Conservation (phyloP, 2,888 invertebrate species). For the Tholera decimalis region DNA sequence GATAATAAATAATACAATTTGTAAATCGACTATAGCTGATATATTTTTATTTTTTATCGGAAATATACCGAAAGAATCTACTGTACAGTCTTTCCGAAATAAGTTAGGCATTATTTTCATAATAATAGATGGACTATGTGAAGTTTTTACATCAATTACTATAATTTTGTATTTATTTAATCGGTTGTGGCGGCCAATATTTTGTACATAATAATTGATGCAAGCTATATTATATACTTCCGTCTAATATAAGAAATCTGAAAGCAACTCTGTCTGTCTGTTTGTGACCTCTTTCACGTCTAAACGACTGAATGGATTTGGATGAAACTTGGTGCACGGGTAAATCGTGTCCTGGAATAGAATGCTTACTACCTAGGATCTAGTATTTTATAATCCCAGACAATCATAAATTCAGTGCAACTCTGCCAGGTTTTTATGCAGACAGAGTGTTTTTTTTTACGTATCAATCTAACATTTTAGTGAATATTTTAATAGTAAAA, state of each 20-base stretch:
- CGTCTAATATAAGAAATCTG: background rate
- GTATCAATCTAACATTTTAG: too few species aligned
- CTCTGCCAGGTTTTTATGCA: too few species aligned
- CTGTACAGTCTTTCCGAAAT: background rate
- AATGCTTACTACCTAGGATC: too few species aligned
- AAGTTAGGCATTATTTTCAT: background rate
- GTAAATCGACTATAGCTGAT: slow-evolving; percentile 16
- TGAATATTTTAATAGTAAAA: too few species aligned
- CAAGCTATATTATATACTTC: background rate
- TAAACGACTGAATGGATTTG: too few species aligned
- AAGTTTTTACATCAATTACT: slow-evolving; percentile 1
- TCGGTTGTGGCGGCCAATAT: background rate
- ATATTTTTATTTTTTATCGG: background rate
- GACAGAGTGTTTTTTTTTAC: too few species aligned
- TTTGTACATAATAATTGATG: background rate
- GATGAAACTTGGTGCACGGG: too few species aligned
- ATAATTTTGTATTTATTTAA: background rate
- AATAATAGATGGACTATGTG: background rate
- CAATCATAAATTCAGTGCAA: too few species aligned
- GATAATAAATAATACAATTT: background rate
- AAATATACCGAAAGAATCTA: background rate
- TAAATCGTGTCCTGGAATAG: too few species aligned
- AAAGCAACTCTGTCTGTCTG: background rate
- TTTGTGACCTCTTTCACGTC: too few species aligned
- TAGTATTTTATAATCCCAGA: too few species aligned